These are phyloP conservation scores for Stegostoma tigrinum DNA, from an alignment of 2,113 vertebrate genomes.

Conservation along the genomic window DNA sequence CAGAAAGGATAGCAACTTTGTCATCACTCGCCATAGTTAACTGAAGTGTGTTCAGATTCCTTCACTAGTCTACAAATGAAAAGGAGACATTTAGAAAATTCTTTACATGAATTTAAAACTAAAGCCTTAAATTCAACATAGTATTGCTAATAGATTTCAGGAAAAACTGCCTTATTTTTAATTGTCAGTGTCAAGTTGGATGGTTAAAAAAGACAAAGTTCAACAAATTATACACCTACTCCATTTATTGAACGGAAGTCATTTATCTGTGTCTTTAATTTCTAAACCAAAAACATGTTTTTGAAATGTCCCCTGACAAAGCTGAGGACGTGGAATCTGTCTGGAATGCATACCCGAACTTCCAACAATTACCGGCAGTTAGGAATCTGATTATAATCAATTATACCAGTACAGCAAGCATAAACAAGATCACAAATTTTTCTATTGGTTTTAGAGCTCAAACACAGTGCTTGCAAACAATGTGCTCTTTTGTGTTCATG, in stretches of 20 bases:
- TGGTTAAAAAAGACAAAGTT: neutral
- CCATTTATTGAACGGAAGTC: neutral
- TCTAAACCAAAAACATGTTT: neutral
- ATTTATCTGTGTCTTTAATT: neutral
- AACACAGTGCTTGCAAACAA: neutral
- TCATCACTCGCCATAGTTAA: constrained; percentile 80
- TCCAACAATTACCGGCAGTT: neutral
- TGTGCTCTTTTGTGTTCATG: neutral
- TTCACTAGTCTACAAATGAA: constrained; percentile 46
- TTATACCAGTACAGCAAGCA: neutral
- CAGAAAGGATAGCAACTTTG: constrained; percentile 87
- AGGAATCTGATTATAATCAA: neutral
- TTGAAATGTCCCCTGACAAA: neutral
- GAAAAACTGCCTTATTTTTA: neutral
- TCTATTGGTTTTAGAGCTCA: constrained; percentile 2
- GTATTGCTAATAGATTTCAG: neutral
- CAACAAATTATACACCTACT: neutral
- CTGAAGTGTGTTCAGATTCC: constrained; percentile 21
- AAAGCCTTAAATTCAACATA: neutral
- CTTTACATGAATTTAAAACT: neutral
- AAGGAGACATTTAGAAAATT: constrained; percentile 38
- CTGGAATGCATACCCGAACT: neutral
- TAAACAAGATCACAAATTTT: neutral
- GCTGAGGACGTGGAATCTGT: neutral
- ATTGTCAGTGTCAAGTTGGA: no score